Base-by-base conservation (phyloP, 2,113 vertebrate species). In the Scopus umbretta region DNA sequence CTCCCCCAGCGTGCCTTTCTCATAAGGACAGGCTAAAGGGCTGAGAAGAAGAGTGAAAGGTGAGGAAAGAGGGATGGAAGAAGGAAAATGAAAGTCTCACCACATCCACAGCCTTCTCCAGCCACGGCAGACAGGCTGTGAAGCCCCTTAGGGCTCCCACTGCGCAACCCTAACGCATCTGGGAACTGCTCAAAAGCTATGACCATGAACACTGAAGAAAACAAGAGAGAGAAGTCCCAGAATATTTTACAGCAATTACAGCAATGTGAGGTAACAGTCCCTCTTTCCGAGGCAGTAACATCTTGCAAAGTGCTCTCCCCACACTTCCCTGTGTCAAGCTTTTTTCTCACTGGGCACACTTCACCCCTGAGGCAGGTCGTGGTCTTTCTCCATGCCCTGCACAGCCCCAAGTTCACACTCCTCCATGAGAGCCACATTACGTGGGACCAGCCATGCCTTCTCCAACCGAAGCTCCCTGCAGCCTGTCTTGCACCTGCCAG, bases 71-170 rank as follows among this genome's bases (percentile, higher is more conserved):
- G 15, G 15, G 15, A 21, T 1, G 2, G 32, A 63, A 58, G 15
- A 83, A 66, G 59, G 13, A 58, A 73, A 68, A 85, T 10, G 30
- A 22, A 81, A 68, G 42, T 12, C 21, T 66, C 42, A 53, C 4
- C n/a, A 40, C 16, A 73, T 70, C 36, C 68, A 63, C 17, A 89
- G 21, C 32, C 22, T 76, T 42, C 62, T 86, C 68, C 40, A 78
- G 32, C 19, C 42, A 52, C 63, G 50, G 19, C n/a, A 90, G 55
- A 71, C 5, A 4, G 49, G 26, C n/a, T 0, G 0, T 6, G 17
- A 78, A 85, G 27, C 25, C 1, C 0, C 65, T 73, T 5, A 83
- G 43, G 62, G 36, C 16, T 71, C 70, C 42, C 53, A 52, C 32
- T 29, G 43, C 3, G 21, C 73, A 74, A 34, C 25, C 20, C 59